A percentile compares a stretch with the other conserved stretches of the same genome.
Conservation (phyloP, 92 coral and sea anemone genomes). For the Nematostella vectensis region DNA sequence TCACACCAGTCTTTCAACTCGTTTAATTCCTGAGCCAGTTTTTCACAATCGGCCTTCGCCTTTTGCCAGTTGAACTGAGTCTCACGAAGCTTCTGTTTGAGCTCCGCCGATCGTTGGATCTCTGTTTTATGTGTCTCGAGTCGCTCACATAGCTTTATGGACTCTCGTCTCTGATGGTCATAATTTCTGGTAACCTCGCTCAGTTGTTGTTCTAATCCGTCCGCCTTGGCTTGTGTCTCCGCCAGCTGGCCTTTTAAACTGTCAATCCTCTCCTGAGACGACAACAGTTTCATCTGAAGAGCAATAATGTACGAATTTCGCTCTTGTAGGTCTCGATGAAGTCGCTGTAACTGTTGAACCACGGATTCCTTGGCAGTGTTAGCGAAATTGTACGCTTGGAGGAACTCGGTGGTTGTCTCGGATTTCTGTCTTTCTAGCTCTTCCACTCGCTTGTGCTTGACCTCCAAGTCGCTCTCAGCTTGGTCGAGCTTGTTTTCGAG, state of each 20-base stretch:
- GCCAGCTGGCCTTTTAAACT: slow-evolving; percentile 46
- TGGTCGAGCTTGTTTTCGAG: slow-evolving; percentile 47
- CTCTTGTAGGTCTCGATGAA: slow-evolving; percentile 68
- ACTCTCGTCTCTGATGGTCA: slow-evolving; percentile 85
- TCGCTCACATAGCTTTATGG: slow-evolving; percentile 72
- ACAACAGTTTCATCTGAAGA: slow-evolving; percentile 83
- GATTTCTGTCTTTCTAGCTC: slow-evolving; percentile 51
- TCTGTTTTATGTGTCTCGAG: slow-evolving; percentile 77
- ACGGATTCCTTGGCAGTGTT: slow-evolving; percentile 53
- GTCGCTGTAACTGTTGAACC: slow-evolving; percentile 40
- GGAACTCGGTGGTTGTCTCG: slow-evolving; percentile 38
- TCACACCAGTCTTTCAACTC: slow-evolving; percentile 79
- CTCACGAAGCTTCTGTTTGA: slow-evolving; percentile 75
- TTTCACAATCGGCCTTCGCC: slow-evolving; percentile 61
- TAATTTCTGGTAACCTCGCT: slow-evolving; percentile 52
- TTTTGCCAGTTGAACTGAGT: slow-evolving; percentile 62
- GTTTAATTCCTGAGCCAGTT: slow-evolving; percentile 50
- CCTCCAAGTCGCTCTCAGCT: slow-evolving; percentile 50
- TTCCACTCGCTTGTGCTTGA: slow-evolving; percentile 42
- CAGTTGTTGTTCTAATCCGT: slow-evolving; percentile 44
- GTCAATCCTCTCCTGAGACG: slow-evolving; percentile 76
- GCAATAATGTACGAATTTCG: slow-evolving; percentile 84
- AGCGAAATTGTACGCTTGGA: slow-evolving; percentile 57
- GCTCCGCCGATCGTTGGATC: slow-evolving; percentile 61
- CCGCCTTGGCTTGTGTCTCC: slow-evolving; percentile 38